Conservation (phyloP, 2,113 vertebrate species). For the Osmerus eperlanus region DNA sequence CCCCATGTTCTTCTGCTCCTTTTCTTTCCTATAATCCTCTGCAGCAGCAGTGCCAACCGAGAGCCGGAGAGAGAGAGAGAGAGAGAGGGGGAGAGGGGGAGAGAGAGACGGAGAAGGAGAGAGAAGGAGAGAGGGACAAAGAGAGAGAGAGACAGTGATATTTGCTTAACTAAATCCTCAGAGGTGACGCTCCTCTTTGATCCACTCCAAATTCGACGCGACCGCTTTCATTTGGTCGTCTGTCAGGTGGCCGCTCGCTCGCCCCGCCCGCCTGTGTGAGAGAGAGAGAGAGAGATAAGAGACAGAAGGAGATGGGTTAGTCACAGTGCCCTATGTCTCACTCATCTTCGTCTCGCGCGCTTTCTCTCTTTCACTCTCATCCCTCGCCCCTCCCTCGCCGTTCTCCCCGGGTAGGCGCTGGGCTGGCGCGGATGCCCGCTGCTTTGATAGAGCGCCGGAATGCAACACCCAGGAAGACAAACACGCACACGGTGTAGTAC, state of each 20-base stretch:
- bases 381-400: no score
- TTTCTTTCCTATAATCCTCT: conserved; percentile 2
- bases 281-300: conserved; percentile 25
- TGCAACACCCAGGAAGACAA: no score
- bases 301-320: background rate
- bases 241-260: conserved; percentile 25
- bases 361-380: background rate
- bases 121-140: no score
- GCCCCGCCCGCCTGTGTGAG: background rate
- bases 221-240: conserved; percentile 46
- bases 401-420: no score
- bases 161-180: conserved; percentile 65
- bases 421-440: no score
- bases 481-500: no score
- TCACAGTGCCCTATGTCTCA: conserved; percentile 36
- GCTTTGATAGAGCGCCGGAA: no score
- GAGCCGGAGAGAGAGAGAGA: background rate
- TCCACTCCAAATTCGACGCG: conserved; percentile 56
- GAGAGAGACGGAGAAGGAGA: conserved; percentile 1
- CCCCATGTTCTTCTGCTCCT: background rate
- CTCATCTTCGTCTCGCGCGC: conserved; percentile 22
- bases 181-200: conserved; percentile 54
- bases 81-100: conserved; percentile 9
- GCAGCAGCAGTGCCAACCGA: conserved; percentile 33
- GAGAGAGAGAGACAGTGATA: conserved; percentile 35